phyloP scores from a whole-genome alignment of 2,888 invertebrate genomes.

The Polia nebulosa region DNA sequence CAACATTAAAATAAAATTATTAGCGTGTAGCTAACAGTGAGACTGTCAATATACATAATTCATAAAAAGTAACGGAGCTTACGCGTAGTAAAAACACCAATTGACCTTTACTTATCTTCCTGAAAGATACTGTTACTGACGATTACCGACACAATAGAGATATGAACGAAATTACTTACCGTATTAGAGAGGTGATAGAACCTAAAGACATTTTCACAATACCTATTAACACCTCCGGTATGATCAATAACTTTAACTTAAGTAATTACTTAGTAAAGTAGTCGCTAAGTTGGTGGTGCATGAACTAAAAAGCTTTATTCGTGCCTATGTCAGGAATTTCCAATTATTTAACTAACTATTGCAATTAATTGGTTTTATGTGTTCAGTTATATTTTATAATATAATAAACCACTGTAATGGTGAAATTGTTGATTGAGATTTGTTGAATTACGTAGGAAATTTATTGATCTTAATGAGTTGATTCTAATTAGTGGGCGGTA shows the following conservation, averaged over 20 bases:
- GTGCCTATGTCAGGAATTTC: slow-evolving; percentile 61
- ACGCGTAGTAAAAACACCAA: slow-evolving; percentile 17
- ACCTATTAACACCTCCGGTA: slow-evolving; percentile 70
- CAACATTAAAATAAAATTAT: neutral
- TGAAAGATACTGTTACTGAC: slow-evolving; percentile 19
- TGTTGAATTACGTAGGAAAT: slow-evolving; percentile 34
- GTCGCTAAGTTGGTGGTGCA: slow-evolving; percentile 53
- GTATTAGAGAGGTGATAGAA: slow-evolving; percentile 55
- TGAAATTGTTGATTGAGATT: slow-evolving; percentile 60
- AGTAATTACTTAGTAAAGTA: slow-evolving; percentile 59
- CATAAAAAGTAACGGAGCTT: slow-evolving; percentile 21
- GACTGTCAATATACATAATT: neutral
- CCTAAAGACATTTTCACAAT: slow-evolving; percentile 53
- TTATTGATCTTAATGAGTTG: slow-evolving; percentile 30
- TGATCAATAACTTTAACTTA: slow-evolving; percentile 18
- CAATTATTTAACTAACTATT: slow-evolving; percentile 43
- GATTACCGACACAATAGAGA: slow-evolving; percentile 48
- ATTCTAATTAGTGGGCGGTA: slow-evolving; percentile 36
- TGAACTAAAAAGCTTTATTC: slow-evolving; percentile 70
- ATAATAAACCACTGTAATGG: slow-evolving; percentile 52
- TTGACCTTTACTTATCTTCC: slow-evolving; percentile 21
- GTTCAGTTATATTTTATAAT: slow-evolving; percentile 60
- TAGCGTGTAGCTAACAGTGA: neutral
- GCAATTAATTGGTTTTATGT: slow-evolving; percentile 58
- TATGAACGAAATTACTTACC: slow-evolving; percentile 48